Evolutionary conservation across 2,797 vertebrate species (phyloP).

Genomic region (Rhabdophis nuchalis): DNA sequence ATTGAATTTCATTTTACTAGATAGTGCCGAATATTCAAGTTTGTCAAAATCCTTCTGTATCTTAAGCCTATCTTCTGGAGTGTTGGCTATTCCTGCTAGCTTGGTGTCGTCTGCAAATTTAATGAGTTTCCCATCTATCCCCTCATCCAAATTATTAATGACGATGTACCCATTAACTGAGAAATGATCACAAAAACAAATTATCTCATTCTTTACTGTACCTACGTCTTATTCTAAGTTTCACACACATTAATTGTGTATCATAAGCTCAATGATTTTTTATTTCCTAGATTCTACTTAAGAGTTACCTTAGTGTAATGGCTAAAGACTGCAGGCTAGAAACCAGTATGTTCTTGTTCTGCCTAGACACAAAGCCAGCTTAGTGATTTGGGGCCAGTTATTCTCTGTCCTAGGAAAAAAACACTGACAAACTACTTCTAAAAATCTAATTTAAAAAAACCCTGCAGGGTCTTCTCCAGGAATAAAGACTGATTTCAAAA

Average conservation of each 20-base stretch:
- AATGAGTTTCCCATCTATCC: too few species aligned
- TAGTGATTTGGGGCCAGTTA: neutral
- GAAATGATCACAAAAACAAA: neutral
- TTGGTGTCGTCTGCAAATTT: too few species aligned
- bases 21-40: too few species aligned
- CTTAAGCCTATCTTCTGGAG: too few species aligned
- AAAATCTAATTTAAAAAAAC: neutral
- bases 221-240: neutral
- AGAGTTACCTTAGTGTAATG: neutral
- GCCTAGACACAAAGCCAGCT: neutral
- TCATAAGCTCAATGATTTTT: neutral
- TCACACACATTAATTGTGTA: neutral
- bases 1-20: too few species aligned
- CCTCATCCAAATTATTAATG: too few species aligned
- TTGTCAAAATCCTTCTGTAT: too few species aligned
- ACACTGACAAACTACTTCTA: neutral
- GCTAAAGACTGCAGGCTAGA: neutral
- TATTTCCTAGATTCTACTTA: neutral
- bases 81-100: too few species aligned
- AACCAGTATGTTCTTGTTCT: neutral
- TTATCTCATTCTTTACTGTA: neutral
- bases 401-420: neutral
- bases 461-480: neutral
- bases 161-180: neutral
- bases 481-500: neutral